Evolutionary conservation across 1,140 invertebrate species (phyloP), one percentile per base, ranked within the genome.

Genomic region (Adoxophyes honmai): DNA sequence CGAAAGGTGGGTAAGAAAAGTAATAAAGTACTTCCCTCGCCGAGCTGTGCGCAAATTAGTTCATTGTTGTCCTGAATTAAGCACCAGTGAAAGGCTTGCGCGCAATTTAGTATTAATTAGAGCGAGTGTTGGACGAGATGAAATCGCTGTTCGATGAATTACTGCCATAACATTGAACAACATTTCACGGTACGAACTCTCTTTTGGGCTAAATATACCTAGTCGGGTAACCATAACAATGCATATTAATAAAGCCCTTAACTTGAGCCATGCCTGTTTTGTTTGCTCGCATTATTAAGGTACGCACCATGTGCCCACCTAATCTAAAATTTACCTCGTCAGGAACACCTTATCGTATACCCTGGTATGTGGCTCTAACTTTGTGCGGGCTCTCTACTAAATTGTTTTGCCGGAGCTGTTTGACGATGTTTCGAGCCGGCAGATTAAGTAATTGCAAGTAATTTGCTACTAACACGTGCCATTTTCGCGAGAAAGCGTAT

Each of bases 21-120:
- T 38, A 55, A 39, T 48, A 48, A 48, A 48, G 42, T 48, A 48
- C 34, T 11, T 36, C 8, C 21, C 21, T 48, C 21, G 9, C 21
- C 16, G 42, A 21, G 16, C 11, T 5, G 42, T 28, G 42, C 18
- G 28, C 42, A 48, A 48, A 48, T 48, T 48, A 48, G 42, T 48
- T 48, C 42, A 48, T 48, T 48, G 42, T 48, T 48, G 42, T 28
- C 42, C 21, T 14, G n/a, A 48, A 48, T 48, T 48, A 48, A 48
- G 42, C 42, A 48, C 16, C 39, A 44, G 13, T 44, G 39, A 48
- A 48, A 48, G n/a, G 42, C 11, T 21, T 48, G 39, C 21, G 28
- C 42, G 28, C 18, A 18, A 48, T 48, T 28, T 48, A 33, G 42
- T 48, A 48, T 48, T 48, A 44, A 48, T 48, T 48, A 48, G 11